Base-by-base conservation (phyloP, 2,113 vertebrate genomes). In the Callipepla californica region DNA sequence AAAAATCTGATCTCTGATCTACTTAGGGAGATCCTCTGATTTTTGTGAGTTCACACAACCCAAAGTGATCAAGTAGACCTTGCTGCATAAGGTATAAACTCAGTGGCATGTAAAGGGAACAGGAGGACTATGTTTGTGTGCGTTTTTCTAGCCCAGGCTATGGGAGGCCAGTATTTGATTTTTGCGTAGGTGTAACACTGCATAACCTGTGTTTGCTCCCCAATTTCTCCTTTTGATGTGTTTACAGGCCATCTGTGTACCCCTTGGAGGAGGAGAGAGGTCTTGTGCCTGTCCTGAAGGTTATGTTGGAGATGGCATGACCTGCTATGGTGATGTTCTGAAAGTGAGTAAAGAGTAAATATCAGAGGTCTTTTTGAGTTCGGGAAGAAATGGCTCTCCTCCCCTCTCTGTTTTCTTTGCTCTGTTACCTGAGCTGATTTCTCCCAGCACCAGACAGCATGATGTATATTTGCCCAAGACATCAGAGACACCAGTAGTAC, bases 321-420 rank as follows among this genome's bases (percentile, higher is more conserved):
- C 66, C 1, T 99, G 99, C 97, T 99, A 98, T 0, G 98, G 99
- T 42, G 97, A 98, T 22, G 57, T 99, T 55, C 67, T 98, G 11
- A 92, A 82, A 90, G 98, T 98, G 59, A 96, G 97, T 97, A 61
- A 59, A 45, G 25, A 48, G 8, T 18, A 26, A 78, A 70, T 28
- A 16, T 66, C 45, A 50, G 68, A 80, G 66, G 13, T 59, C 7
- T 23, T 73, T 55, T 85, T 70, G 79, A 70, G 18, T 9, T 8
- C 40, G n/a, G n/a, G n/a, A 53, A 62, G 62, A 82, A 74, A 63
- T 32, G 26, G 6, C 19, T 90, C 70, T 85, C 45, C 47, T 42
- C 28, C 78, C 28, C 4, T 25, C 81, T 74, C 18, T 4, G 21
- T 73, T 73, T 42, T 38, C 40, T 26, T 73, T 45, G 38, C 40